phyloP scores from a whole-genome alignment of 2,113 vertebrate species.

The Pedionomus torquatus region DNA sequence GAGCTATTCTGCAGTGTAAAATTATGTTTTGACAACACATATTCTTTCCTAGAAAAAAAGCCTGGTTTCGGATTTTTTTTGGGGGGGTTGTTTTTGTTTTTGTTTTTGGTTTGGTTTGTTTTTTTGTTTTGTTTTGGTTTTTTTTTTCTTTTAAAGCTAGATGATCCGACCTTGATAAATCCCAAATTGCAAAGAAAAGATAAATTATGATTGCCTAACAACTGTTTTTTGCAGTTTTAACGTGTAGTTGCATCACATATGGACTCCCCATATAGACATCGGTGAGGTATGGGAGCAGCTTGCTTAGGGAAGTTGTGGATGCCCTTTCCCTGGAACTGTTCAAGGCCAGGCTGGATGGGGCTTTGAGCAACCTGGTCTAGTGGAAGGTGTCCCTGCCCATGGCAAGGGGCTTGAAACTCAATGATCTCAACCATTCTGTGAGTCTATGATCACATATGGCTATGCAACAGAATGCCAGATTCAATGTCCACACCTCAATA shows the following conservation, averaged over 20 bases:
- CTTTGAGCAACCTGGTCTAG: neutral
- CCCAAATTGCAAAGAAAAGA: neutral
- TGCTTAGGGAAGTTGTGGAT: neutral
- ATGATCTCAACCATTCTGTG: neutral
- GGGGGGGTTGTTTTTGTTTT: accelerated
- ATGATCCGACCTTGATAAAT: neutral
- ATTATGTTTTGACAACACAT: neutral
- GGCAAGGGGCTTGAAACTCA: neutral
- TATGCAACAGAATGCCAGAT: neutral
- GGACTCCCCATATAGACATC: neutral
- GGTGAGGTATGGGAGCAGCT: neutral
- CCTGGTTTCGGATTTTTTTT: neutral
- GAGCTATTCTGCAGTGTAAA: neutral
- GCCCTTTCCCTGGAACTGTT: neutral
- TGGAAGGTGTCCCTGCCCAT: neutral
- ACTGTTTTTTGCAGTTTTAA: neutral
- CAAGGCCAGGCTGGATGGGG: neutral
- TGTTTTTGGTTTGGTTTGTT: neutral
- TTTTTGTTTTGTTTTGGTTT: neutral
- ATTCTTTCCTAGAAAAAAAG: neutral
- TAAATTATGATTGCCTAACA: neutral
- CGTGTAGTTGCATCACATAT: accelerated
- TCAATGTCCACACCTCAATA: neutral
- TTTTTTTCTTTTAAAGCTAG: neutral
- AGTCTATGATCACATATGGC: neutral